Conservation (phyloP, 2,797 vertebrate genomes). For the Aselliscus stoliczkanus region DNA sequence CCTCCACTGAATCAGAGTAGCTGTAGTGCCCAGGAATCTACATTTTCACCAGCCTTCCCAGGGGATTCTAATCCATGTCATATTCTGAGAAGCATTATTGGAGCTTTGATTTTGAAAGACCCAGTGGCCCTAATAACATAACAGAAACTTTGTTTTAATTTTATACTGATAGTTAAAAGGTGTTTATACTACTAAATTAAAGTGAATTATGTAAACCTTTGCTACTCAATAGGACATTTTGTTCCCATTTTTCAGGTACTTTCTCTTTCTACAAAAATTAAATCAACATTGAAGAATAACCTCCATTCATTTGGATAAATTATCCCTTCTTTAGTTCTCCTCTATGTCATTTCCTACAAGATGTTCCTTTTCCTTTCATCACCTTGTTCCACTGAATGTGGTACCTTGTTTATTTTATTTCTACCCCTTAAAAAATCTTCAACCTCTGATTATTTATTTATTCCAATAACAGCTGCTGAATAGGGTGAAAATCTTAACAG, state of each 20-base stretch:
- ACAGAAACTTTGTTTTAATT: neutral
- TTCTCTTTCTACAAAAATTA: neutral
- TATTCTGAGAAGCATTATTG: neutral
- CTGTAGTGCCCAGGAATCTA: neutral
- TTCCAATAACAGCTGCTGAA: neutral
- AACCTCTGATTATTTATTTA: conserved; percentile 46
- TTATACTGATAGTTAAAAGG: neutral
- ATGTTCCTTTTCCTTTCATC: neutral
- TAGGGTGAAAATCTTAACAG: neutral
- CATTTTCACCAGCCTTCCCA: neutral
- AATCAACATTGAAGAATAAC: neutral
- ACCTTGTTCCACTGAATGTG: neutral
- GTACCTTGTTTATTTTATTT: neutral
- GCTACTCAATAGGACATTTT: neutral
- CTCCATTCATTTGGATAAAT: neutral
- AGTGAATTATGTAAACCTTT: conserved; percentile 24
- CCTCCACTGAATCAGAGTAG: neutral
- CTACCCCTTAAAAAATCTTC: neutral
- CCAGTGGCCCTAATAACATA: neutral
- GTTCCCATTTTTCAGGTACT: neutral
- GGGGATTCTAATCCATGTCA: neutral
- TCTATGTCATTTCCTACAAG: neutral
- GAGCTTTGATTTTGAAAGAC: neutral
- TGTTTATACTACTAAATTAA: neutral
- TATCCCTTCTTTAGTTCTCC: neutral